Percentiles rank a stretch among this genome's conserved stretches.
phyloP scores from a whole-genome alignment of 2,888 invertebrate genomes.

The Morpho helenor region DNA sequence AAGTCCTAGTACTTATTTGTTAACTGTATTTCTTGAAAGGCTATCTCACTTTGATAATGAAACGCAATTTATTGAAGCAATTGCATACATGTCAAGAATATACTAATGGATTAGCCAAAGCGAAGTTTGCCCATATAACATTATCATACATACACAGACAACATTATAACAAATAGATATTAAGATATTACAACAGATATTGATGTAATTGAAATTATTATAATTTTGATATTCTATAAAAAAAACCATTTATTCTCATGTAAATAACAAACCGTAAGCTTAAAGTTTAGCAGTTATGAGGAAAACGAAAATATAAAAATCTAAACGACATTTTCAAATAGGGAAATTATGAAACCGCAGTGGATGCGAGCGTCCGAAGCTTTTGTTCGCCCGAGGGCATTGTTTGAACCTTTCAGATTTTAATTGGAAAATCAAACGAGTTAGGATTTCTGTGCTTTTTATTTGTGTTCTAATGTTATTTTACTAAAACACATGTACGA shows the following conservation, averaged over 20 bases:
- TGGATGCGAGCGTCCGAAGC: constrained; percentile 51
- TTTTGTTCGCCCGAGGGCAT: constrained; percentile 60
- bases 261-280: constrained; percentile 44
- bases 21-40: too few relatives aligned
- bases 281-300: constrained; percentile 39
- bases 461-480: background rate
- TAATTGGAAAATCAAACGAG: constrained; percentile 59
- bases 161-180: too few relatives aligned
- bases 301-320: constrained; percentile 44
- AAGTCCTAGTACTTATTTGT: too few relatives aligned
- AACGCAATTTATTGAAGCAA: too few relatives aligned
- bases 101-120: too few relatives aligned
- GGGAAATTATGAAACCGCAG: constrained; percentile 66
- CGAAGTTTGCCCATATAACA: too few relatives aligned
- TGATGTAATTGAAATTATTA: too few relatives aligned
- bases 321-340: constrained; percentile 61
- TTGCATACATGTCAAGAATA: too few relatives aligned
- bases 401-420: constrained; percentile 57
- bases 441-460: constrained; percentile 26
- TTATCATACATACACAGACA: too few relatives aligned
- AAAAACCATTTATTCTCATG: constrained; percentile 41
- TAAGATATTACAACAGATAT: too few relatives aligned
- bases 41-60: too few relatives aligned
- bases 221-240: background rate
- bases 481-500: background rate